A percentile compares a stretch with the other conserved stretches of the same genome.
Conservation (phyloP, 2,888 invertebrate species). For the Habroteleia sp. region DNA sequence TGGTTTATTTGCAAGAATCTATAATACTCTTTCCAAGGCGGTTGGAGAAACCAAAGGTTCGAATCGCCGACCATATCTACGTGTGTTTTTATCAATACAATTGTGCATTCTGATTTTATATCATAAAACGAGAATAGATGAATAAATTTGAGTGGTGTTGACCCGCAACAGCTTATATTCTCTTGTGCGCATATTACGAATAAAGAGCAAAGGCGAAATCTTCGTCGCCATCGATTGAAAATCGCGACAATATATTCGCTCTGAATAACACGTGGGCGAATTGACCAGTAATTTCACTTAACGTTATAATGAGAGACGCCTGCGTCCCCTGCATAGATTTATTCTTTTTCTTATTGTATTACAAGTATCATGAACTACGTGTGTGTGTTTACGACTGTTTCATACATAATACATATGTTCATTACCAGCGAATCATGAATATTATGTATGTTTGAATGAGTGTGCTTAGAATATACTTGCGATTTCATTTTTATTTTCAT, state of each 20-base stretch:
- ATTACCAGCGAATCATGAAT: conserved; percentile 56
- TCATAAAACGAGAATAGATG: conserved; percentile 66
- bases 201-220: conserved; percentile 64
- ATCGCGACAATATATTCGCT: conserved; percentile 44
- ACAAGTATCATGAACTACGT: conserved; percentile 55
- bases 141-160: conserved; percentile 67
- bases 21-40: conserved; percentile 62
- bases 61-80: conserved; percentile 64
- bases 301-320: conserved; percentile 67
- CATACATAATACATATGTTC: conserved; percentile 57
- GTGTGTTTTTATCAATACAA: conserved; percentile 66
- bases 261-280: conserved; percentile 36
- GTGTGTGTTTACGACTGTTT: conserved; percentile 54
- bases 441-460: conserved; percentile 55
- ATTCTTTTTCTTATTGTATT: conserved; percentile 32
- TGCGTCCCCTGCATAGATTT: conserved; percentile 61
- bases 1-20: conserved; percentile 66
- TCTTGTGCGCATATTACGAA: conserved; percentile 65
- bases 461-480: conserved; percentile 49
- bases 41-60: no score
- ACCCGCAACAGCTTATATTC: conserved; percentile 69
- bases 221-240: conserved; percentile 58
- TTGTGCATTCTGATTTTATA: conserved; percentile 65
- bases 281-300: conserved; percentile 63
- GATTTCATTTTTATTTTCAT: conserved; percentile 21